Percentiles rank a stretch among this genome's conserved stretches.
Evolutionary conservation across 2,113 vertebrate genomes (phyloP).

Genomic region (Columba janthina): DNA sequence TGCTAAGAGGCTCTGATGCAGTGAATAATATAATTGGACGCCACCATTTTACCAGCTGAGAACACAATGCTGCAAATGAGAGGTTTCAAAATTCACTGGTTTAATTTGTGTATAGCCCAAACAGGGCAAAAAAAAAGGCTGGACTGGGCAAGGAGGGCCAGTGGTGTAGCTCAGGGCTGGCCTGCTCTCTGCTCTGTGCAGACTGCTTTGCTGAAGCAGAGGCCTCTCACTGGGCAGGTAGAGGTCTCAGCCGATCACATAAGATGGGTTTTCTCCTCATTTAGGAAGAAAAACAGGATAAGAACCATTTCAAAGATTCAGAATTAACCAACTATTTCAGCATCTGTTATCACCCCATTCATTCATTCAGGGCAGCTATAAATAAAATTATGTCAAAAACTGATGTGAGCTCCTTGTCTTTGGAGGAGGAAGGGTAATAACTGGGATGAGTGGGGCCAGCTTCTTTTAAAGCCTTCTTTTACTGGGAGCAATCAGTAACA

Average conservation of each 20-base stretch:
- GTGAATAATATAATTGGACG: background rate
- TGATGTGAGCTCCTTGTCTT: slow-evolving; percentile 3
- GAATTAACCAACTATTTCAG: slow-evolving; percentile 13
- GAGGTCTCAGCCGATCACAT: background rate
- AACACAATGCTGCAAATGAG: slow-evolving; percentile 33
- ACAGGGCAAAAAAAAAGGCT: background rate
- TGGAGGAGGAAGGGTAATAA: background rate
- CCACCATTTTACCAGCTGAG: slow-evolving; percentile 5
- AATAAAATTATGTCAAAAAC: background rate
- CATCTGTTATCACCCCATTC: background rate
- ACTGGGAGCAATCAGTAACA: background rate
- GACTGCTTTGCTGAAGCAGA: slow-evolving; percentile 20
- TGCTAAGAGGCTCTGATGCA: slow-evolving; percentile 31
- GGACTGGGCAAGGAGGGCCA: background rate
- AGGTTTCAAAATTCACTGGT: background rate
- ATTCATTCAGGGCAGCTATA: background rate
- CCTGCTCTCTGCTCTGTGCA: background rate
- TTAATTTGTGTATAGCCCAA: background rate
- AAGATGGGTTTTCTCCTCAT: background rate
- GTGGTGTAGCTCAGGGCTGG: slow-evolving; percentile 13
- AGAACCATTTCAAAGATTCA: slow-evolving; percentile 20
- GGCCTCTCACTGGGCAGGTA: background rate
- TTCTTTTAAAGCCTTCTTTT: background rate
- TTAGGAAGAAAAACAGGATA: background rate
- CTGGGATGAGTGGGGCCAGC: background rate